These are phyloP conservation scores for Marcusenius ussheri DNA, from an alignment of 2,113 vertebrate species.

Conservation along the genomic window DNA sequence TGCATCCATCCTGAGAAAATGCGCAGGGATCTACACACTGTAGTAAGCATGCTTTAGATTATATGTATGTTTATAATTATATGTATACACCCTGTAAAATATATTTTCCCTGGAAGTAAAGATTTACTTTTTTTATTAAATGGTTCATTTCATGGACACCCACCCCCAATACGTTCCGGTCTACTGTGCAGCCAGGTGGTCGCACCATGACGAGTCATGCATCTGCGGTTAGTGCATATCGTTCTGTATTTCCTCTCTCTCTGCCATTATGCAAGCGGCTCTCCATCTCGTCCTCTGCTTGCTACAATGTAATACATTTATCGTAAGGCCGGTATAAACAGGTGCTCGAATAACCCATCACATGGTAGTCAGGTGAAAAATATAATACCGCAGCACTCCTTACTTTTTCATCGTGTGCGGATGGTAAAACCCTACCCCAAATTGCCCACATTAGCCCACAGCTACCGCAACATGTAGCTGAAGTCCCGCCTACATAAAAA, in stretches of 20 bases:
- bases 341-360: background rate
- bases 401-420: background rate
- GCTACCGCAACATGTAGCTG: slow-evolving; percentile 52
- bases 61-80: background rate
- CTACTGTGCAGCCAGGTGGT: slow-evolving; percentile 1
- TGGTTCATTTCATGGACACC: background rate
- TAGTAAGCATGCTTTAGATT: background rate
- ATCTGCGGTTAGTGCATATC: background rate
- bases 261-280: background rate
- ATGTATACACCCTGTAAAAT: background rate
- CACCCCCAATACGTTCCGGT: background rate
- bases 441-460: slow-evolving; percentile 41
- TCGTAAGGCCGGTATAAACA: background rate
- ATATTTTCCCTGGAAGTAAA: background rate
- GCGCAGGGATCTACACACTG: background rate
- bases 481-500: slow-evolving; percentile 59
- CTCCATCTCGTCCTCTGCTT: background rate
- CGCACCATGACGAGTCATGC: background rate
- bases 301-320: background rate
- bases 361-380: background rate
- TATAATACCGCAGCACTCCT: background rate
- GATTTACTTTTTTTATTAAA: background rate
- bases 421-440: slow-evolving; percentile 25
- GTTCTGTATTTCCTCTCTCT: background rate
- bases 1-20: background rate